Percentiles rank a stretch among this genome's conserved stretches.
Conservation (phyloP, 2,888 invertebrate genomes). For the Meliscaeva auricollis region DNA sequence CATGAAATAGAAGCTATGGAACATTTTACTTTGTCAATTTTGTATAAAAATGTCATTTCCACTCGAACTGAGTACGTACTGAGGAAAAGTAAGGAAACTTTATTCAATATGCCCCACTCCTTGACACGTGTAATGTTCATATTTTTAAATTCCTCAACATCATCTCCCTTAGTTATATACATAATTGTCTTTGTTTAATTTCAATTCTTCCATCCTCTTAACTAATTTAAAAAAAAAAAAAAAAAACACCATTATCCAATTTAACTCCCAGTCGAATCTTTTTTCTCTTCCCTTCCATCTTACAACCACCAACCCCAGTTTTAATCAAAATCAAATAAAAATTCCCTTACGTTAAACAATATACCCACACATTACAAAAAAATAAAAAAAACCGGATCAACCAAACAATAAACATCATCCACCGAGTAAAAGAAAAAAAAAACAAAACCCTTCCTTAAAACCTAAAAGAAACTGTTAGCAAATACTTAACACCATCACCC, state of each 20-base stretch:
- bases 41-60: too few relatives aligned
- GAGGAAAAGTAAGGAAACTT: too few relatives aligned
- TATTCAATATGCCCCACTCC: too few relatives aligned
- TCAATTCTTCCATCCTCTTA: neutral
- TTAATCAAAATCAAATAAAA: slow-evolving; percentile 70
- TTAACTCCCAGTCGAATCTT: too few relatives aligned
- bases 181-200: neutral
- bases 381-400: slow-evolving; percentile 45
- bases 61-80: too few relatives aligned
- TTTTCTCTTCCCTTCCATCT: too few relatives aligned
- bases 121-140: neutral
- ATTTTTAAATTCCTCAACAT: neutral
- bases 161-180: neutral
- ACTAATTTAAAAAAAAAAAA: neutral
- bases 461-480: slow-evolving; percentile 68
- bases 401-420: slow-evolving; percentile 63
- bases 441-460: slow-evolving; percentile 9
- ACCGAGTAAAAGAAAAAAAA: neutral
- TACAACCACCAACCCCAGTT: neutral
- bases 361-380: neutral
- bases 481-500: slow-evolving; percentile 76
- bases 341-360: slow-evolving; percentile 61
- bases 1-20: too few relatives aligned
- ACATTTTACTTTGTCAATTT: too few relatives aligned
- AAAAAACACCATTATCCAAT: too few relatives aligned